Evolutionary conservation across 2,113 vertebrate species (phyloP).

Genomic region (Megaptera novaeangliae): DNA sequence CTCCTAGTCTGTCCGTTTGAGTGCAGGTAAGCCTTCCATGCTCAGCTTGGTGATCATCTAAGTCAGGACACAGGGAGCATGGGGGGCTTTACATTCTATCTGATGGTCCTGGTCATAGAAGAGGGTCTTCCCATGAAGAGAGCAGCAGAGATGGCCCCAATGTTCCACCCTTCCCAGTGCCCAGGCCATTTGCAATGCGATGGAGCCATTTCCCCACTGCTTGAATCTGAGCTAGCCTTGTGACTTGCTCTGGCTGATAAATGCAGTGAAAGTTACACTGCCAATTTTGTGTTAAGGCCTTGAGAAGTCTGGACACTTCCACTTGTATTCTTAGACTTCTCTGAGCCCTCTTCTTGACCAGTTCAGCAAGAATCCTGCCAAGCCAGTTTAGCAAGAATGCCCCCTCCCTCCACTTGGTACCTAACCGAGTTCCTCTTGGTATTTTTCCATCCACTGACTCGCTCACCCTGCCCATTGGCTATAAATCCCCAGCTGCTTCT

Average conservation of each 20-base stretch:
- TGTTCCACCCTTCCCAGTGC: not conserved
- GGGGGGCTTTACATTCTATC: not conserved
- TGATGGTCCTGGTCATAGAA: not conserved
- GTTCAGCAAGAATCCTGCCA: constrained; percentile 1
- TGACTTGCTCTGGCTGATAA: not conserved
- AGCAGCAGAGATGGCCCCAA: not conserved
- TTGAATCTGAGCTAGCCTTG: not conserved
- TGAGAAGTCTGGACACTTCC: not conserved
- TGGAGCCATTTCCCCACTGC: not conserved
- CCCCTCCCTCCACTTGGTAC: not conserved
- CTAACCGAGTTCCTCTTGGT: not conserved
- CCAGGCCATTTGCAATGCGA: not conserved
- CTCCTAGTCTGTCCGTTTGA: not conserved
- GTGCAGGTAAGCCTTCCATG: not conserved
- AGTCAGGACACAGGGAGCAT: not conserved
- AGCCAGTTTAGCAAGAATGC: not conserved
- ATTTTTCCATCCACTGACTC: not conserved
- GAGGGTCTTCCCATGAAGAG: not conserved
- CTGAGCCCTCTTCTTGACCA: not conserved
- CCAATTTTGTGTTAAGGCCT: not conserved
- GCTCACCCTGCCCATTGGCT: not conserved
- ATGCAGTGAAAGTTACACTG: not conserved
- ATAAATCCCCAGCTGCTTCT: not conserved
- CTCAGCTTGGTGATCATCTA: not conserved
- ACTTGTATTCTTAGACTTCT: not conserved